Evolutionary conservation across 2,113 vertebrate species (phyloP), one percentile per base, ranked within the genome.

Genomic region (Hucho hucho): DNA sequence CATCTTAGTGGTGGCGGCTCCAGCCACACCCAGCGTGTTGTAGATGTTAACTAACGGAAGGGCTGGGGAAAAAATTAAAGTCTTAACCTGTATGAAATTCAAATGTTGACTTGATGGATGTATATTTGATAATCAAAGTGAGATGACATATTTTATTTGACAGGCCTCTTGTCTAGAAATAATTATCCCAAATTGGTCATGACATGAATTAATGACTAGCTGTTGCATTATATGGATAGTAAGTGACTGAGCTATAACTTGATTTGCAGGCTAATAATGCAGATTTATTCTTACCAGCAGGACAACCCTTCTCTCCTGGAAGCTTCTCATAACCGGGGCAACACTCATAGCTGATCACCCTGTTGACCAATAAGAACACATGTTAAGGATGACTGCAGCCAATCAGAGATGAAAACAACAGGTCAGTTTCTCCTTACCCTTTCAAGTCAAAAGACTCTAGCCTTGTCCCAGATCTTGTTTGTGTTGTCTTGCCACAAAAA

Each of bases 311-410:
- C 86, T 98, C 96, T 87, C 97, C 97, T 0, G 93, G 92, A 77
- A 98, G 92, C 84, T 89, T 98, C 87, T 98, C 97, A 81, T 98
- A 99, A 63, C 98, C 98, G 22, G 98, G 98, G 74, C 98, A 99
- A 87, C 98, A 99, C 87, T 99, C 98, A 0, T 98, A 99, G 64
- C 93, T 95, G 91, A 98, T 95, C 75, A 98, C 90, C 77, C 98
- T 99, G 93, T 14, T 92, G 93, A 81, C 28, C 67, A 72, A 75
- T 53, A 24, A 37, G 68, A 28, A 64, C n/a, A 53, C 24, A 43
- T 4, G 32, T 43, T 3, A 47, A 56, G 37, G 37, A 12, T 24
- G 26, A 32, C 6, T 32, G 53, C 1, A 65, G 6, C 22, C 22
- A 26, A 25, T 24, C 24, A 65, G 11, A 65, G 24, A 65, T 28